phyloP scores from a whole-genome alignment of 1,140 invertebrate species.

The Brachionus asplanchnoidis region DNA sequence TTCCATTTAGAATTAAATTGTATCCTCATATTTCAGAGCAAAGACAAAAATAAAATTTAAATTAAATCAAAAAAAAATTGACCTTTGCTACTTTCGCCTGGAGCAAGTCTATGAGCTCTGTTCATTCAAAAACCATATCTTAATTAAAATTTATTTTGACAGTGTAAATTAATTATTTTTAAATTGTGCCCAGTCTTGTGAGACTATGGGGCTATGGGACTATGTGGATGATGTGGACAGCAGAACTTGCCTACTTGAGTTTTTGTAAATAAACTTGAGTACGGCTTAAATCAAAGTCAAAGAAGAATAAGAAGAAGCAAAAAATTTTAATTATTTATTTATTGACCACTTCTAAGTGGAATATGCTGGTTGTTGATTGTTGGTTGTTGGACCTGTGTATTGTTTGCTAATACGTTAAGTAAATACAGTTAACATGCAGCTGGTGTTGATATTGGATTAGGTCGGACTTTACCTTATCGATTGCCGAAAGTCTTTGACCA shows the following conservation, averaged over 20 bases:
- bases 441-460: not conserved
- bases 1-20: too few relatives aligned
- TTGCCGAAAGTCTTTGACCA: not conserved
- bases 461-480: not conserved
- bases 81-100: not conserved
- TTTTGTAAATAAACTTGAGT: not conserved
- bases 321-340: slow-evolving; percentile 29
- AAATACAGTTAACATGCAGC: not conserved
- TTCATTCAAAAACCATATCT: not conserved
- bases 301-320: not conserved
- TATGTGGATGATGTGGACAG: not conserved
- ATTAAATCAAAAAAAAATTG: not conserved
- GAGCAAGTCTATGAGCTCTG: not conserved
- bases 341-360: not conserved
- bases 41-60: not conserved
- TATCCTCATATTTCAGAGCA: not conserved
- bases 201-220: too few relatives aligned
- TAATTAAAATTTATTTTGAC: not conserved
- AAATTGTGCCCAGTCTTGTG: not conserved
- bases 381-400: not conserved
- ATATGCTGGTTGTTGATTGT: not conserved
- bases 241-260: not conserved
- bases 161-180: not conserved
- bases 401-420: not conserved
- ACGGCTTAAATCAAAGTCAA: not conserved